Evolutionary conservation across 2,888 invertebrate genomes (phyloP).

Genomic region (Macrophya alboannulata): DNA sequence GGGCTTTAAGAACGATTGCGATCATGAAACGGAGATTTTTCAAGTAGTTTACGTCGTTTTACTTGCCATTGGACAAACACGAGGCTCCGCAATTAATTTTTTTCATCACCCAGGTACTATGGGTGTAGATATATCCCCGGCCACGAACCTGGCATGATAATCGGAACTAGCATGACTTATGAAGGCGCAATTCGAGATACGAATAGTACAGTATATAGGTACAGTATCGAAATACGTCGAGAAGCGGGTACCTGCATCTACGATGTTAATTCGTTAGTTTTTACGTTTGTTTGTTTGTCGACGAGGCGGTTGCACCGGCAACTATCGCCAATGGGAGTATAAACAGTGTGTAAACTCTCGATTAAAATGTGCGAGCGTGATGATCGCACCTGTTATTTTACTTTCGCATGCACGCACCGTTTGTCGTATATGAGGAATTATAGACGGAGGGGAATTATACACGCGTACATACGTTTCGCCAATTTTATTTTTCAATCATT

Average conservation of each 20-base stretch:
- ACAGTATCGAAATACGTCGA: slow-evolving; percentile 38
- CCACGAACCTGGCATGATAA: slow-evolving; percentile 2
- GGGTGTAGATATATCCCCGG: neutral
- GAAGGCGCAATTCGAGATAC: slow-evolving; percentile 40
- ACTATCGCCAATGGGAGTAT: neutral
- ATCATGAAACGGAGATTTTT: neutral
- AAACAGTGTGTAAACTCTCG: slow-evolving; percentile 11
- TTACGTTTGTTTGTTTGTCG: slow-evolving; percentile 14
- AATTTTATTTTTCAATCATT: neutral
- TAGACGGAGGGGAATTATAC: no score
- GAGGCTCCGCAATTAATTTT: neutral
- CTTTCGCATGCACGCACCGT: neutral
- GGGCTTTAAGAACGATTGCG: neutral
- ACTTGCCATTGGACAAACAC: neutral
- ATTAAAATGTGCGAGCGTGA: slow-evolving; percentile 56
- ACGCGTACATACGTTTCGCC: neutral
- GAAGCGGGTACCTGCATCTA: slow-evolving; percentile 51
- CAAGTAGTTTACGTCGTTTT: neutral
- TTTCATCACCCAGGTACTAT: neutral
- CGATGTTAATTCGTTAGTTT: slow-evolving; percentile 3
- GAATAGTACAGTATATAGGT: neutral
- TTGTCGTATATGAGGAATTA: neutral
- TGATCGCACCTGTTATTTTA: slow-evolving; percentile 60
- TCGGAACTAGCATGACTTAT: slow-evolving; percentile 1
- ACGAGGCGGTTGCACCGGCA: slow-evolving; percentile 42